phyloP scores from a whole-genome alignment of 2,113 vertebrate genomes.

The Epinephelus fuscoguttatus region DNA sequence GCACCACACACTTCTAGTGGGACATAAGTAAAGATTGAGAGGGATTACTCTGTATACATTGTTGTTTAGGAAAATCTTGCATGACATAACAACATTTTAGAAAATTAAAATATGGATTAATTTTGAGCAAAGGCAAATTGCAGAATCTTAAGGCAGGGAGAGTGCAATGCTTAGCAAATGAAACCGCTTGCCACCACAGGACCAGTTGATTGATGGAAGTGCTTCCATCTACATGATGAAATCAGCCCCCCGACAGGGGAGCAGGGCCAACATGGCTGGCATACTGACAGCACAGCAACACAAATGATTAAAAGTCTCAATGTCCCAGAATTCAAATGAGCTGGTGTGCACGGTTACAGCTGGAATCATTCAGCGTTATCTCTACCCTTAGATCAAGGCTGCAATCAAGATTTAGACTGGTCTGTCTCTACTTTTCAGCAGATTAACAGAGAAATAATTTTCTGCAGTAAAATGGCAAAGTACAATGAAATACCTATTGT shows the following conservation, averaged over 20 bases:
- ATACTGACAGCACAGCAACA: constrained; percentile 47
- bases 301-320: constrained; percentile 40
- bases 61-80: no score
- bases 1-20: no score
- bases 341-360: not conserved
- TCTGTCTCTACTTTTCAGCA: not conserved
- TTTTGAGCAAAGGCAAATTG: constrained; percentile 12
- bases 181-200: constrained; percentile 19
- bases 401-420: not conserved
- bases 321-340: constrained; percentile 58
- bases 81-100: no score
- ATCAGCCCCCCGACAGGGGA: constrained; percentile 19
- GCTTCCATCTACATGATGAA: constrained; percentile 76
- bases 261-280: constrained; percentile 40
- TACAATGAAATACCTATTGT: constrained; percentile 28
- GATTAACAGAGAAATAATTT: not conserved
- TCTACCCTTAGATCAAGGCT: not conserved
- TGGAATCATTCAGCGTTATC: not conserved
- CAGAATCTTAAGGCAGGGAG: not conserved
- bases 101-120: constrained; percentile 3
- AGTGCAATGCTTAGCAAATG: constrained; percentile 20
- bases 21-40: no score
- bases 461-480: not conserved
- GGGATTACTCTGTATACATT: no score
- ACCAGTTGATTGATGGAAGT: constrained; percentile 66